Evolutionary conservation across 2,888 invertebrate species (phyloP), one percentile per base, ranked within the genome.

Genomic region (Acronicta alni): DNA sequence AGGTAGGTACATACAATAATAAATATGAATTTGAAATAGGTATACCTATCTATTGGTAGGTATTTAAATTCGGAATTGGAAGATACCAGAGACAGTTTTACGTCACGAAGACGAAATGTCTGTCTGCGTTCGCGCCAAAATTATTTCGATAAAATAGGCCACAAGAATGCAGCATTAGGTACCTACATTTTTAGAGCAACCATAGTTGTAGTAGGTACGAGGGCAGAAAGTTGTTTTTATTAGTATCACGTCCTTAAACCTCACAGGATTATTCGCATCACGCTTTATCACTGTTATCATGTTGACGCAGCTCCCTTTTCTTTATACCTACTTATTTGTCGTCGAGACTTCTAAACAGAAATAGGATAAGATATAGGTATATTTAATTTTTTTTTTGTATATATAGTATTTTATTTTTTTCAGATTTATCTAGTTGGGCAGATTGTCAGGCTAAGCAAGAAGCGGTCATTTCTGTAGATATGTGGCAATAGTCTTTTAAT

Each of bases 231-330:
- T 80, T 79, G 55, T 63, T 72, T 81, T 78, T 72, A 81, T 78
- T 71, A 64, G 49, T 59, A 65, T 77, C 80, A 81, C 80, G 80
- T 79, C 49, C 63, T 64, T 58, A 75, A 76, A 74, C 72, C 77
- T 74, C 67, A 43, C 52, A 42, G 72, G 70, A 71, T 79, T 82
- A 83, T 83, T 81, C 83, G 45, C 72, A 61, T 78, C 84, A 81
- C 82, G 82, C 78, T 83, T 82, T 82, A 84, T 83, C 81, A 79
- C 66, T 67, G 70, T 77, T 82, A 79, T 81, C 76, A 74, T 82
- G 80, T 73, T 66, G 64, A 66, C 67, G 64, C 72, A 68, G 72
- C 53, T 47, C 45, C 15, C 54, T 47, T 43, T 41, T 46, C 48
- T 59, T 57, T 57, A 59, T 60, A n/a, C n/a, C n/a, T n/a, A n/a